These are phyloP conservation scores for Pyrgus malvae DNA, from an alignment of 2,888 invertebrate species.

Conservation along the genomic window DNA sequence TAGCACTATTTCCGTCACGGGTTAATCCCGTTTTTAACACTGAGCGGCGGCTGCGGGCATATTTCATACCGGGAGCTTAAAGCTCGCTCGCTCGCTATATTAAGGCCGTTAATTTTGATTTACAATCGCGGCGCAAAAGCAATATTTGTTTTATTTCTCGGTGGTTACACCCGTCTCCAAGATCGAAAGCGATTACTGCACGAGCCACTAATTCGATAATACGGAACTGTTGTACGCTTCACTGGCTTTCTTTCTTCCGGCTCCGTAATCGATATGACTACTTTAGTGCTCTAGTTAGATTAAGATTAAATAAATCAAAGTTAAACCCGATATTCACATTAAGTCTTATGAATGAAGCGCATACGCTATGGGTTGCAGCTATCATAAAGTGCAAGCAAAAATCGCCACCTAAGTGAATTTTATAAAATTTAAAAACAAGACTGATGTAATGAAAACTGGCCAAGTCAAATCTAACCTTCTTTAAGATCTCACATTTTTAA, in stretches of 20 bases:
- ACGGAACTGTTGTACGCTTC: conserved; percentile 57
- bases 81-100: conserved; percentile 73
- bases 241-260: conserved; percentile 51
- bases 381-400: too few relatives aligned
- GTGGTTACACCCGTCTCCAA: conserved; percentile 63
- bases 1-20: conserved; percentile 79
- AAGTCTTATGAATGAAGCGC: too few relatives aligned
- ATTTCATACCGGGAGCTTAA: conserved; percentile 80
- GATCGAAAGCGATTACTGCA: conserved; percentile 64
- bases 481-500: too few relatives aligned
- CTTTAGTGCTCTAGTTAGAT: conserved; percentile 30
- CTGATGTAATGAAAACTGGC: too few relatives aligned
- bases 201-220: conserved; percentile 74
- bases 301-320: neutral
- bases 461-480: too few relatives aligned
- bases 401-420: too few relatives aligned
- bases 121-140: conserved; percentile 79
- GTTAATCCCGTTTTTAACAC: conserved; percentile 80
- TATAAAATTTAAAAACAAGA: too few relatives aligned
- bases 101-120: conserved; percentile 82
- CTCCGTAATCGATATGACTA: conserved; percentile 38
- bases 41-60: conserved; percentile 75
- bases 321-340: neutral
- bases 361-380: too few relatives aligned
- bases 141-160: conserved; percentile 81